These are phyloP conservation scores for Muricea muricata DNA, from an alignment of 92 coral and sea anemone genomes.

Conservation along the genomic window DNA sequence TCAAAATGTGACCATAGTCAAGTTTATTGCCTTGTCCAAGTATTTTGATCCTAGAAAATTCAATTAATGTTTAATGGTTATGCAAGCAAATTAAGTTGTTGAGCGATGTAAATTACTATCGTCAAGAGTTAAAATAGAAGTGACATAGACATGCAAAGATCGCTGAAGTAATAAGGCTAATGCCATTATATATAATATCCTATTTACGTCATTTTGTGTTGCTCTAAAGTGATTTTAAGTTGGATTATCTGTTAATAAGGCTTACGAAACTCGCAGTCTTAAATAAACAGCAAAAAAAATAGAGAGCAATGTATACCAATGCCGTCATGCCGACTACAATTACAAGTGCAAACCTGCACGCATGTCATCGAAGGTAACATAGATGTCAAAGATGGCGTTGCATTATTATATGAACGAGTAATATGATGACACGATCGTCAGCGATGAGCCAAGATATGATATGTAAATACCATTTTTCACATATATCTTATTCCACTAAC, in stretches of 20 bases:
- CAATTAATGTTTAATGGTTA: not conserved
- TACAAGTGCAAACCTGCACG: too few species aligned
- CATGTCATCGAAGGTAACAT: too few species aligned
- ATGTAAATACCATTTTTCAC: too few species aligned
- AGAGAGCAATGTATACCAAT: not conserved
- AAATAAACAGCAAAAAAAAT: not conserved
- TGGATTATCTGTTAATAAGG: not conserved
- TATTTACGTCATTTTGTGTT: not conserved
- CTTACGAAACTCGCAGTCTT: not conserved
- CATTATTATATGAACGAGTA: too few species aligned
- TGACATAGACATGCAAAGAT: not conserved
- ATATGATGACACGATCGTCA: too few species aligned
- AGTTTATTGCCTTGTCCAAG: not conserved
- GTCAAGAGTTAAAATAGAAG: not conserved
- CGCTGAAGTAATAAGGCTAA: not conserved
- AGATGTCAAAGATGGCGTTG: too few species aligned
- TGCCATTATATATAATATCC: not conserved
- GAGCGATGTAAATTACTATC: not conserved
- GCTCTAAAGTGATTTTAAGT: not conserved
- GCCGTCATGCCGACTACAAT: not conserved
- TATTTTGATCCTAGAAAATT: too few species aligned
- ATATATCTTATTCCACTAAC: too few species aligned
- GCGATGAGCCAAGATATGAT: too few species aligned
- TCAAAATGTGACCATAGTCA: not conserved
- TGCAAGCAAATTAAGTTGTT: not conserved